A percentile compares a stretch with the other conserved stretches of the same genome.
Evolutionary conservation across 2,888 invertebrate species (phyloP).

Genomic region (Andrena hattorfiana): DNA sequence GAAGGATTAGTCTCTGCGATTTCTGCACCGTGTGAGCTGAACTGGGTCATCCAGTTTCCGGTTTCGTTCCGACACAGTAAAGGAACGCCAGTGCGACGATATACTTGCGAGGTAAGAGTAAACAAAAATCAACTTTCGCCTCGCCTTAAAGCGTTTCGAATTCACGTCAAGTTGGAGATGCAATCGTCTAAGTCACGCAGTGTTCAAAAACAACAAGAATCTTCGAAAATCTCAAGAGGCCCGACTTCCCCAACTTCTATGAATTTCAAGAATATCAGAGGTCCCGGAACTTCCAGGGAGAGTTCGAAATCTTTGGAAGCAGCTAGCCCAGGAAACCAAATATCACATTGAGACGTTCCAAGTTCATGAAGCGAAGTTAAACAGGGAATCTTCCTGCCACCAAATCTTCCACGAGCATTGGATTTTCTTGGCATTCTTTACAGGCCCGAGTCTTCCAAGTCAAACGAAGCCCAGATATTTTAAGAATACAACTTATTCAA

Average conservation of each 20-base stretch:
- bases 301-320: constrained; percentile 40
- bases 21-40: constrained; percentile 1
- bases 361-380: constrained; percentile 33
- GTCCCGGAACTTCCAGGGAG: constrained; percentile 9
- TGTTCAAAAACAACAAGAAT: neutral
- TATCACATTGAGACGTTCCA: constrained; percentile 24
- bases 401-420: neutral
- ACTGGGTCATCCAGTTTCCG: constrained; percentile 10
- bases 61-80: neutral
- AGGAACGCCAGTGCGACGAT: neutral
- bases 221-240: neutral
- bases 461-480: neutral
- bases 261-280: constrained; percentile 43
- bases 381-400: constrained; percentile 21
- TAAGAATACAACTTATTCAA: neutral
- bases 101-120: too few species aligned
- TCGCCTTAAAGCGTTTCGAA: too few species aligned
- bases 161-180: too few species aligned
- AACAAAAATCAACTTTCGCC: too few species aligned
- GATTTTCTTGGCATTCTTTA: neutral
- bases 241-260: constrained; percentile 1
- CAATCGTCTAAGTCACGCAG: too few species aligned
- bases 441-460: neutral
- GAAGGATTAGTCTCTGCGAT: constrained; percentile 7
- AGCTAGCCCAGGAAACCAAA: constrained; percentile 26